Percentiles rank a stretch among this genome's conserved stretches.
These are phyloP conservation scores for Chionoecetes opilio DNA, from an alignment of 1,140 invertebrate genomes.

Conservation along the genomic window DNA sequence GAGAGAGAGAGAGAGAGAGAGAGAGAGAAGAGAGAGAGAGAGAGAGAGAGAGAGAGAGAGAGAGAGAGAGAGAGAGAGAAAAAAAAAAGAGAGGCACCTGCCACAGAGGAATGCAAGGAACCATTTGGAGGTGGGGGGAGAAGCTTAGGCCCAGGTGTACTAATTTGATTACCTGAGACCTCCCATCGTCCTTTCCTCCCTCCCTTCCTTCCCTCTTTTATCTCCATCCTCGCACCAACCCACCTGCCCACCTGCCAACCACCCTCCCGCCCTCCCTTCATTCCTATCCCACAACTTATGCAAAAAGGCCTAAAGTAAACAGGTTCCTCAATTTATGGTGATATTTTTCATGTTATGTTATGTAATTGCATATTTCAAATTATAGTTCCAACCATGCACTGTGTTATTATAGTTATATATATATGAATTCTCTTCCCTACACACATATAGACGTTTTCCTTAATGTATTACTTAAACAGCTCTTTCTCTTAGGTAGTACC, in stretches of 20 bases:
- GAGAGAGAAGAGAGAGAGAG: slow-evolving; percentile 60
- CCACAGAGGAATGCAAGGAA: slow-evolving; percentile 17
- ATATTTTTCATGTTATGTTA: neutral
- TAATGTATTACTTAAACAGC: too few species aligned
- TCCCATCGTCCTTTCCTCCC: slow-evolving; percentile 16
- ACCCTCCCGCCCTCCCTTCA: slow-evolving; percentile 35
- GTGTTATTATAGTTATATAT: too few species aligned
- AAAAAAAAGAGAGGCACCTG: slow-evolving; percentile 19
- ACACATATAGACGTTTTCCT: too few species aligned
- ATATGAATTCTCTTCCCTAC: too few species aligned
- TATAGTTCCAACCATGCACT: too few species aligned
- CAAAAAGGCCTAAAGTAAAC: neutral
- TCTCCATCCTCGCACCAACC: slow-evolving; percentile 12
- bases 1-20: slow-evolving; percentile 42
- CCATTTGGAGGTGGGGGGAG: neutral
- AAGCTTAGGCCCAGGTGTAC: slow-evolving; percentile 33
- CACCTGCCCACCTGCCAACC: neutral
- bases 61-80: slow-evolving; percentile 25
- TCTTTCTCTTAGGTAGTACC: too few species aligned
- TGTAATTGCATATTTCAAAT: neutral
- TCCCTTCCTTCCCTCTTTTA: slow-evolving; percentile 11
- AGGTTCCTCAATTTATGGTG: neutral
- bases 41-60: slow-evolving; percentile 42
- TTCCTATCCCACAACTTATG: neutral
- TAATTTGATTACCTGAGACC: slow-evolving; percentile 44